Conservation (phyloP, 2,888 invertebrate genomes). For the Mimas tiliae region DNA sequence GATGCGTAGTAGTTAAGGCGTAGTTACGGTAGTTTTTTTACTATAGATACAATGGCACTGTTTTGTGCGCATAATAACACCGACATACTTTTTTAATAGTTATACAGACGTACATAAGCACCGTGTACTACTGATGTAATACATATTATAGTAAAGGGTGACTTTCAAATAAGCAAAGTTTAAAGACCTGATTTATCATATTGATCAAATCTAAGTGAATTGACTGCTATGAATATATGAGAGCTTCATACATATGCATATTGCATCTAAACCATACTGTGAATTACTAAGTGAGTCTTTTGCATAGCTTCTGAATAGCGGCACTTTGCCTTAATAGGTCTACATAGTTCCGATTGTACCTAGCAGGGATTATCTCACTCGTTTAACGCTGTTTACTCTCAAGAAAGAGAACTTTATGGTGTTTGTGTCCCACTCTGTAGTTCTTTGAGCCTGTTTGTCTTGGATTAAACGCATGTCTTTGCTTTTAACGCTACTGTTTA, state of each 20-base stretch:
- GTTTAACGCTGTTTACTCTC: conserved; percentile 72
- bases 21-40: conserved; percentile 24
- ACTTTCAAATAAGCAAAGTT: not conserved
- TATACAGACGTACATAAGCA: no score
- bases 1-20: conserved; percentile 47
- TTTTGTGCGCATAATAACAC: no score
- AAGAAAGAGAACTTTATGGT: conserved; percentile 64
- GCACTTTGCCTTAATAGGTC: conserved; percentile 67
- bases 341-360: conserved; percentile 54
- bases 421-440: conserved; percentile 75
- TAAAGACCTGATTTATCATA: not conserved
- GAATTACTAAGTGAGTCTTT: conserved; percentile 70
- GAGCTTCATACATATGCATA: conserved; percentile 65
- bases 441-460: conserved; percentile 79
- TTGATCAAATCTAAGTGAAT: conserved; percentile 6
- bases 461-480: conserved; percentile 81
- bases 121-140: no score
- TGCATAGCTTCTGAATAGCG: conserved; percentile 57
- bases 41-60: not conserved
- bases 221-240: conserved; percentile 26
- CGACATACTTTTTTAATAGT: no score
- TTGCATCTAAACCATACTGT: conserved; percentile 61
- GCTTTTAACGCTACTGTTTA: conserved; percentile 82
- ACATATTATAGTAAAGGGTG: no score
- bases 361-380: conserved; percentile 75